Percentiles rank a stretch among this genome's conserved stretches.
phyloP scores from a whole-genome alignment of 2,113 vertebrate genomes.

The Origma solitaria region DNA sequence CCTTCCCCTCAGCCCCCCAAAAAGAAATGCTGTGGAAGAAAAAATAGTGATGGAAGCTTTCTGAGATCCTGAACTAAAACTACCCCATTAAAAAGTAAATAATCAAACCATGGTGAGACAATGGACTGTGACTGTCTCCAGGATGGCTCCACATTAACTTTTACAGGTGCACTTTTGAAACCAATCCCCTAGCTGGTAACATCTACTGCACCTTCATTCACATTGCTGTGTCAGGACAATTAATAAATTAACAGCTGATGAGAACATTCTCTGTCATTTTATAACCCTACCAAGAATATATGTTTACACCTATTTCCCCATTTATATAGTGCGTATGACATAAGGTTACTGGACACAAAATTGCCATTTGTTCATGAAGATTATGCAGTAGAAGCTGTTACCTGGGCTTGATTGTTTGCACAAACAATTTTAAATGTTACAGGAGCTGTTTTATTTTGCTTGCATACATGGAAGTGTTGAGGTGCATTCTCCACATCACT shows the following conservation, averaged over 20 bases:
- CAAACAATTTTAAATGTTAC: not conserved
- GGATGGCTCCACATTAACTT: not conserved
- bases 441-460: not conserved
- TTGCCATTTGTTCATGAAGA: not conserved
- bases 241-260: not conserved
- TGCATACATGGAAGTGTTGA: not conserved
- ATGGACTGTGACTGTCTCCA: not conserved
- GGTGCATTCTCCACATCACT: not conserved
- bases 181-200: rapidly evolving
- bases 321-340: not conserved
- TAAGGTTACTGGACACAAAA: not conserved
- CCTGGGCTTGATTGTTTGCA: not conserved
- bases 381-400: not conserved
- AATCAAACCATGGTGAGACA: not conserved
- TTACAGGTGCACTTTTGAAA: not conserved
- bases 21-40: not conserved
- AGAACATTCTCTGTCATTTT: not conserved
- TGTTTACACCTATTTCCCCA: not conserved
- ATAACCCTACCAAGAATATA: not conserved
- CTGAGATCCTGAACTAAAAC: not conserved
- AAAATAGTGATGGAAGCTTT: not conserved
- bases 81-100: not conserved
- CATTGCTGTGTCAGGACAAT: not conserved
- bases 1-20: not conserved
- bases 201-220: not conserved